Evolutionary conservation across 2,888 invertebrate genomes (phyloP).

Genomic region (Plusia festucae): DNA sequence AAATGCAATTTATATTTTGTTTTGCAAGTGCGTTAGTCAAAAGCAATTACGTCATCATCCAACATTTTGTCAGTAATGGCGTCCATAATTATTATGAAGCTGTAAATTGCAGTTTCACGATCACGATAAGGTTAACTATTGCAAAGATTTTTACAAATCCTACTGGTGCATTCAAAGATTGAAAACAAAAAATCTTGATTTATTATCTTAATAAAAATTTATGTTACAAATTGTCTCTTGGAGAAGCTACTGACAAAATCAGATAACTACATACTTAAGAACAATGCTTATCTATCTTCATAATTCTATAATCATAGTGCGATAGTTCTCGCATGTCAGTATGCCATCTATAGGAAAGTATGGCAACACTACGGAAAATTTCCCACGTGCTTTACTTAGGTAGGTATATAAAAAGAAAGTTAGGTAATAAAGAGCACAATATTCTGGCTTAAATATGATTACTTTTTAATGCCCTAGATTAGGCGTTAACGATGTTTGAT

Average conservation of each 20-base stretch:
- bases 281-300: conserved; percentile 20
- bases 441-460: conserved; percentile 37
- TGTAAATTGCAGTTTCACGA: too few species aligned
- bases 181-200: too few species aligned
- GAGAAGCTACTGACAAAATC: background rate
- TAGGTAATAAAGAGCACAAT: conserved; percentile 49
- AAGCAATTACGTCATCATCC: background rate
- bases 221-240: background rate
- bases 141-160: too few species aligned
- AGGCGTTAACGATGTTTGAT: background rate
- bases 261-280: conserved; percentile 15
- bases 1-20: background rate
- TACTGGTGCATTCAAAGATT: too few species aligned
- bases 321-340: conserved; percentile 41
- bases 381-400: conserved; percentile 55
- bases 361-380: conserved; percentile 44
- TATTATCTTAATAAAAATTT: background rate
- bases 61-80: too few species aligned
- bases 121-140: too few species aligned
- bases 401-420: conserved; percentile 60
- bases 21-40: background rate
- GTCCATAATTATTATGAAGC: too few species aligned
- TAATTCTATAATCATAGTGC: conserved; percentile 23
- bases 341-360: conserved; percentile 47
- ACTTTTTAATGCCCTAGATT: conserved; percentile 32